Conservation (phyloP, 1,140 invertebrate species). For the Drosophila serrata region DNA sequence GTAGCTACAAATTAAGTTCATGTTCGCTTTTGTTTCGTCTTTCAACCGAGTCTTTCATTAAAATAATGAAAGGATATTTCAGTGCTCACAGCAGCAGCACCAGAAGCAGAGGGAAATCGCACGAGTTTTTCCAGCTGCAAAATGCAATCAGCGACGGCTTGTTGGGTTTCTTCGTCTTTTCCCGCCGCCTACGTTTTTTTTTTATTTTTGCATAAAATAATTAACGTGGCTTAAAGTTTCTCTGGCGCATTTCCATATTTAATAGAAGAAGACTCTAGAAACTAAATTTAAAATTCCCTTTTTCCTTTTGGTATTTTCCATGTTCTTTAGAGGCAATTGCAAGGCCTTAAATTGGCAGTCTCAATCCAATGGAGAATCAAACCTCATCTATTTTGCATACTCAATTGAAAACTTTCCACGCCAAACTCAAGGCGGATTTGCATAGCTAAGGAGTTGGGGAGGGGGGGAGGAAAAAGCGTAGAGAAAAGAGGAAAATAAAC, state of each 20-base stretch:
- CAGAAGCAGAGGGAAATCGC: conserved; percentile 10
- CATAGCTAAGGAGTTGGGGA: conserved; percentile 27
- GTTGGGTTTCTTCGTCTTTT: conserved; percentile 52
- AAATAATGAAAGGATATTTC: conserved; percentile 74
- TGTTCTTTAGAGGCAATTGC: conserved; percentile 13
- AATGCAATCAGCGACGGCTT: conserved; percentile 71
- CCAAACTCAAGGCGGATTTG: conserved; percentile 31
- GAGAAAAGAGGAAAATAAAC: conserved; percentile 10
- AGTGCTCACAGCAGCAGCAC: background rate
- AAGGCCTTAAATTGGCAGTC: conserved; percentile 35
- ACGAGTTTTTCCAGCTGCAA: conserved; percentile 52
- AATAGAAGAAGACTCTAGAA: conserved; percentile 32
- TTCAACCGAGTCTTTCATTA: conserved; percentile 61
- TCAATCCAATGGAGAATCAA: conserved; percentile 28
- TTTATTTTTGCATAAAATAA: conserved; percentile 77
- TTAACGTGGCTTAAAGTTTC: conserved; percentile 72
- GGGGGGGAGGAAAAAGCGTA: too few species aligned
- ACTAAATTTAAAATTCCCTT: conserved; percentile 35
- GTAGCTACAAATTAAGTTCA: conserved; percentile 65
- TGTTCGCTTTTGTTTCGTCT: conserved; percentile 36
- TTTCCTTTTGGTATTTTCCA: background rate
- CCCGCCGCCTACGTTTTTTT: conserved; percentile 11
- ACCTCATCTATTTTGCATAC: conserved; percentile 47
- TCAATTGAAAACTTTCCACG: conserved; percentile 51
- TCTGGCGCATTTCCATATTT: conserved; percentile 68